Evolutionary conservation across 2,113 vertebrate species (phyloP).

Genomic region (Plotosus lineatus): DNA sequence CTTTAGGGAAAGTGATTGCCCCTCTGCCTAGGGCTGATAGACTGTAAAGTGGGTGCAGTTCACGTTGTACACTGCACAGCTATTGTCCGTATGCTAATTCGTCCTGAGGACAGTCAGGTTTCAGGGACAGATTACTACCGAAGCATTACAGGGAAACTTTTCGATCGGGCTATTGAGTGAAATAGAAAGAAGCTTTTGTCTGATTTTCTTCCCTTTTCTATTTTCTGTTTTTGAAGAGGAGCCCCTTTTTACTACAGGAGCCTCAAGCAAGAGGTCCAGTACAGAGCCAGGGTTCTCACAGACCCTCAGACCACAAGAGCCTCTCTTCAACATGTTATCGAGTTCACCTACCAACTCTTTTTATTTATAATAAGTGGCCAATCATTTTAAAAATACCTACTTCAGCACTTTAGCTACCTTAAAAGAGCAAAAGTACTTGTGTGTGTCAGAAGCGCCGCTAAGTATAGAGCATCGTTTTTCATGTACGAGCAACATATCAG

Average conservation of each 20-base stretch:
- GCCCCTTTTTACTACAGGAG: conserved; percentile 57
- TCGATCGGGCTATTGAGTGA: conserved; percentile 69
- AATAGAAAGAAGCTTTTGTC: conserved; percentile 71
- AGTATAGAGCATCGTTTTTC: background rate
- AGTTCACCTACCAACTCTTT: conserved; percentile 42
- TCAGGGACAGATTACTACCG: conserved; percentile 63
- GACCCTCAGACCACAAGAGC: conserved; percentile 62
- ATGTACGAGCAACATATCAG: background rate
- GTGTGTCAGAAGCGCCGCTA: background rate
- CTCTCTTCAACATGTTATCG: conserved; percentile 42
- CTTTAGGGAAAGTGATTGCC: conserved; percentile 70
- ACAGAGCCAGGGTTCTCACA: conserved; percentile 53
- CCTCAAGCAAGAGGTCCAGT: conserved; percentile 43
- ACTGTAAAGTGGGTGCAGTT: conserved; percentile 71
- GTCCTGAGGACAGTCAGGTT: conserved; percentile 61
- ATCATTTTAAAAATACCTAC: conserved; percentile 50
- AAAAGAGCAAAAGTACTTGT: conserved; percentile 44
- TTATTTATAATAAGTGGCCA: conserved; percentile 54
- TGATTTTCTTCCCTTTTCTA: conserved; percentile 63
- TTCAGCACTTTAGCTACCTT: conserved; percentile 34
- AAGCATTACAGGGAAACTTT: conserved; percentile 71
- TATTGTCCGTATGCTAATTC: conserved; percentile 73
- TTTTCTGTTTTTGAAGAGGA: conserved; percentile 68
- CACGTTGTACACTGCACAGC: conserved; percentile 59
- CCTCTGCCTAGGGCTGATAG: conserved; percentile 64